Evolutionary conservation across 23 tunicate species (phyloP).

Genomic region (Phallusia fumigata): DNA sequence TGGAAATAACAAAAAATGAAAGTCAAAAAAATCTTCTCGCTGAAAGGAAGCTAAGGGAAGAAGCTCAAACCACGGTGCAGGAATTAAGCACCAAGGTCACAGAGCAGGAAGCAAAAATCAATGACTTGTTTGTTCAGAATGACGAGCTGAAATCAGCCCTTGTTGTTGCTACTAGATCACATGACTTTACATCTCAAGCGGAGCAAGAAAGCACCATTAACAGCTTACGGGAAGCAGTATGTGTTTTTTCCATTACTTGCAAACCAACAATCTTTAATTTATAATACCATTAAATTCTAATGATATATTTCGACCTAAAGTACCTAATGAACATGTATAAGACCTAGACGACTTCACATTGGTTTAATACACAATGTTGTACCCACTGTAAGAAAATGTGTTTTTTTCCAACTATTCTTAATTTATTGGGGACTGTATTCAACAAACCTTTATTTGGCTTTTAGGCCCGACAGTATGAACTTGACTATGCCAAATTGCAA

Average conservation of each 20-base stretch:
- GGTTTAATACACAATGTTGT: too few relatives aligned
- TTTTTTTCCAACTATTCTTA: too few relatives aligned
- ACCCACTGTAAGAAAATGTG: too few relatives aligned
- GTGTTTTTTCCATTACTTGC: not conserved
- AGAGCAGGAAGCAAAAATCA: not conserved
- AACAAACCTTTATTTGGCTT: too few relatives aligned
- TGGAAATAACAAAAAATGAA: not conserved
- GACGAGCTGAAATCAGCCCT: constrained; percentile 28
- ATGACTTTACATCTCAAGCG: constrained; percentile 14
- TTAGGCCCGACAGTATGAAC: not conserved
- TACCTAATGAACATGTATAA: too few relatives aligned
- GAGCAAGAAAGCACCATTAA: constrained; percentile 23
- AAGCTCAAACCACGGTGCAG: constrained; percentile 1
- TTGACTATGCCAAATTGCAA: constrained; percentile 1
- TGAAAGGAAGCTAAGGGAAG: not conserved
- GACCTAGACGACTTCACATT: too few relatives aligned
- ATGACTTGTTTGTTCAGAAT: not conserved
- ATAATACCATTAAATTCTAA: too few relatives aligned
- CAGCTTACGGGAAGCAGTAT: constrained; percentile 7
- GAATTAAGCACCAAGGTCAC: not conserved
- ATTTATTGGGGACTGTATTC: not conserved
- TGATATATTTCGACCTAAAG: too few relatives aligned
- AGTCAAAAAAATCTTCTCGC: not conserved
- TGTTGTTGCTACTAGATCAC: constrained; percentile 24
- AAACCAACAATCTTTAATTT: too few relatives aligned